phyloP scores from a whole-genome alignment of 2,888 invertebrate genomes.

The Slavum lentiscoides region DNA sequence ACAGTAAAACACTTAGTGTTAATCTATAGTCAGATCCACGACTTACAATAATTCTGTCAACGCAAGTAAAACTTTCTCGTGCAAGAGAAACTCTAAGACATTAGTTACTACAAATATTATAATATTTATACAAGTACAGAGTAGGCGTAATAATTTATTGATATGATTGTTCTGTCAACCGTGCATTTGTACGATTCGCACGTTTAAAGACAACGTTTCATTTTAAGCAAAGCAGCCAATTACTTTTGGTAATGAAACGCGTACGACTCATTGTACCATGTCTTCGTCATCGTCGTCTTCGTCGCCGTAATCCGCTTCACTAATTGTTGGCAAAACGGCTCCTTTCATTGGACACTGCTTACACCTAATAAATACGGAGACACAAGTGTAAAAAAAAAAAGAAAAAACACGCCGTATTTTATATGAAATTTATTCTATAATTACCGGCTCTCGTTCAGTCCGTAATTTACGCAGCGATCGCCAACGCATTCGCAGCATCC shows the following conservation, averaged over 20 bases:
- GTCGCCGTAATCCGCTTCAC: slow-evolving; percentile 69
- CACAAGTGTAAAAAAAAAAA: background rate
- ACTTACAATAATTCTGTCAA: background rate
- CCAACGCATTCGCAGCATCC: slow-evolving; percentile 94
- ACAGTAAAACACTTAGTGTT: background rate
- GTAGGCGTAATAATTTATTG: slow-evolving; percentile 17
- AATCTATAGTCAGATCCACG: slow-evolving; percentile 1
- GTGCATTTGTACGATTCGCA: background rate
- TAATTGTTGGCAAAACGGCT: slow-evolving; percentile 60
- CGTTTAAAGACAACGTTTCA: slow-evolving; percentile 11
- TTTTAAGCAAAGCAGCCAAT: background rate
- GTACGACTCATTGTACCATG: slow-evolving; percentile 42
- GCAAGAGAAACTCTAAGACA: slow-evolving; percentile 2
- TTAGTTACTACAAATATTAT: background rate
- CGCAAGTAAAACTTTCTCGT: background rate
- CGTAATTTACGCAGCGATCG: slow-evolving; percentile 84
- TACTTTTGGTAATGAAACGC: background rate
- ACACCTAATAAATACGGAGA: slow-evolving; percentile 61
- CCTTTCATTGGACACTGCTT: slow-evolving; percentile 67
- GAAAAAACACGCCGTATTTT: background rate
- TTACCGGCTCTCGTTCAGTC: slow-evolving; percentile 81
- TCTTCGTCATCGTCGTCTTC: slow-evolving; percentile 58
- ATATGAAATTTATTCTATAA: background rate
- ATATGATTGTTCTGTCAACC: slow-evolving; percentile 33
- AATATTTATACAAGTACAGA: slow-evolving; percentile 37